phyloP scores from a whole-genome alignment of 2,113 vertebrate species.

The Zosterops japonicus region DNA sequence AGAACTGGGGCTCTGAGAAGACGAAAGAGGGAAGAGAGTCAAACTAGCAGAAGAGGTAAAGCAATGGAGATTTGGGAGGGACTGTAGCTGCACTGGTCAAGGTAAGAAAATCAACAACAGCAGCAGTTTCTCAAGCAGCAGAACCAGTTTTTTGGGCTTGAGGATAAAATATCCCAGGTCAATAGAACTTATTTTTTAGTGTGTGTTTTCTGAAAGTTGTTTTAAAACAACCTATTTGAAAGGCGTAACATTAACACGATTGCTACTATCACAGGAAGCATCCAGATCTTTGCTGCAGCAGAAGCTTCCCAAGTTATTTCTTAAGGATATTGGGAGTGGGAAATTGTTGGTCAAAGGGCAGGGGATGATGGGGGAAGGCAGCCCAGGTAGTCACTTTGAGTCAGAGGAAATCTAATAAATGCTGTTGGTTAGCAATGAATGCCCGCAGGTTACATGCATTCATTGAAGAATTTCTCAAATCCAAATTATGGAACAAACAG shows the following conservation, averaged over 20 bases:
- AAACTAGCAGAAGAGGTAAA: background rate
- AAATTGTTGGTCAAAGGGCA: background rate
- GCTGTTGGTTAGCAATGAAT: background rate
- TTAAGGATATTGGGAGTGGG: background rate
- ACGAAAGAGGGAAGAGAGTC: background rate
- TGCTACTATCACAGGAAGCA: background rate
- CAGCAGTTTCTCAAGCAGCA: background rate
- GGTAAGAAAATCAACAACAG: background rate
- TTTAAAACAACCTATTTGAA: background rate
- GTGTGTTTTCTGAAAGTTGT: background rate
- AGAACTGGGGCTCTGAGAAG: background rate
- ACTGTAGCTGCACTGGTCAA: background rate
- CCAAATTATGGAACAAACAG: background rate
- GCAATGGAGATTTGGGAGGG: background rate
- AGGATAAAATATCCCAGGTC: background rate
- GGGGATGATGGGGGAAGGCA: background rate
- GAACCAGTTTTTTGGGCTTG: background rate
- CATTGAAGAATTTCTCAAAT: background rate
- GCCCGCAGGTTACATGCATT: background rate
- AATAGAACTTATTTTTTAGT: background rate
- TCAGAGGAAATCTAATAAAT: background rate
- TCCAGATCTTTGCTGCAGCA: background rate
- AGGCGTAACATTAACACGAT: background rate
- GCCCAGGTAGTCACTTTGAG: background rate
- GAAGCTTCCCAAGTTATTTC: background rate